phyloP scores from a whole-genome alignment of 2,113 vertebrate genomes.

The Salvator merianae region DNA sequence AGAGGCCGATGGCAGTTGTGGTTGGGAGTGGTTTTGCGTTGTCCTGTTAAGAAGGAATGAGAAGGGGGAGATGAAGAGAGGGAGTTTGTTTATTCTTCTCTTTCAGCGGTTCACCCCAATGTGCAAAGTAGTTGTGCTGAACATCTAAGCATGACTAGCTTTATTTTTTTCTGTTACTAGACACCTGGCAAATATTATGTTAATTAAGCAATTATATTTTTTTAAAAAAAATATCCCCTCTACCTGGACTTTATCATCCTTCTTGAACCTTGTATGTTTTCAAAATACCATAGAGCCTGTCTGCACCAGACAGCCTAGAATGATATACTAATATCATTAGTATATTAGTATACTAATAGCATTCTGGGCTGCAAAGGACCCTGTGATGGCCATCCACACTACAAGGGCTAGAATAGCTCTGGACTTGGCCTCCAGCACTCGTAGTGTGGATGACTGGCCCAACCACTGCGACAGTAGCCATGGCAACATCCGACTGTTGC shows the following conservation, averaged over 20 bases:
- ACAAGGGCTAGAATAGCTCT: too few species aligned
- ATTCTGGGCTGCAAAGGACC: too few species aligned
- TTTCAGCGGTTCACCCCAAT: constrained; percentile 31
- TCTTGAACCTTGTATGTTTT: background rate
- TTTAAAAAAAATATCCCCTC: background rate
- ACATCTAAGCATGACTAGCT: background rate
- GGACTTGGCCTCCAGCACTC: too few species aligned
- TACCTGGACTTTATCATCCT: constrained; percentile 10
- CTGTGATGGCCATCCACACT: too few species aligned
- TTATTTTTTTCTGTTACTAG: background rate
- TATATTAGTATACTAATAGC: too few species aligned
- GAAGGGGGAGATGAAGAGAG: background rate
- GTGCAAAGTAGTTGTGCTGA: constrained; percentile 18
- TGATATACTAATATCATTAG: too few species aligned
- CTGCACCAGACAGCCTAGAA: too few species aligned
- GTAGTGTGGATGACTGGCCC: too few species aligned
- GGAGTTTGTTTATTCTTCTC: constrained; percentile 18
- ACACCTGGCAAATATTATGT: constrained; percentile 14
- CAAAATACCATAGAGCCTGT: background rate
- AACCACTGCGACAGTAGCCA: too few species aligned
- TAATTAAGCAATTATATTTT: background rate
- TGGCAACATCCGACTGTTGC: too few species aligned
- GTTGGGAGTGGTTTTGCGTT: constrained; percentile 25
- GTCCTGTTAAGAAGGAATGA: constrained; percentile 27
- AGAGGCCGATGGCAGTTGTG: background rate